Evolutionary conservation across 30 jellyfish, hydroid and myxozoan genomes (phyloP), one percentile per base, ranked within the genome.

Genomic region (Catostylus mosaicus): DNA sequence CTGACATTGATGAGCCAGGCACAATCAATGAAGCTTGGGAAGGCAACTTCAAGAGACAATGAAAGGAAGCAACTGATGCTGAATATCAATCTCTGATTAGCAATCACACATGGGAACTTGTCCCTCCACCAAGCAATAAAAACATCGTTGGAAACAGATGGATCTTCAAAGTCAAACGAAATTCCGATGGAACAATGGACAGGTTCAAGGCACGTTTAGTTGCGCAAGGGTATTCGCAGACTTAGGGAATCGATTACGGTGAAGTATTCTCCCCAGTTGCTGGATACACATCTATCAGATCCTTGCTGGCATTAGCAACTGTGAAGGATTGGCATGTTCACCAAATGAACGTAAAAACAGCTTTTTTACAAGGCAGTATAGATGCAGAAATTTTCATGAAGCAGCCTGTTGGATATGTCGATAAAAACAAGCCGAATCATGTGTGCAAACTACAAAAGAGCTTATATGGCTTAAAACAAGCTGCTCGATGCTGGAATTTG

Each of bases 161-260:
- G 88, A 22, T 77, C 16, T 56, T 77, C 83, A 77, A 77, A 77
- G 84, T 52, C 83, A 77, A 77, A 43, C 84, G 38, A 30, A 54
- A 77, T 46, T 67, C 83, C 30, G 67, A 77, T 38, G 84, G 88
- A 30, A 30, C 50, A 30, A 86, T 77, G 47, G 83, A 77, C 36
- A 77, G 83, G 48, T 60, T 52, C 88, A 77, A 77, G 74, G 88
- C 88, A 56, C 83, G 88, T 36, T 73, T 77, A 30, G 88, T 77
- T 30, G 88, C 85, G 27, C 69, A 77, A 77, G 84, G 88, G 33
- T 77, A 77, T 59, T 36, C 67, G 82, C 88, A 77, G 65, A 14
- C 74, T 32, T 31, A 59, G 67, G 88, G 88, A n/a, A 34, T 77
- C 18, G 88, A 77, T 20, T 46, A 75, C 82, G 67, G 48, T 22